A percentile compares a stretch with the other conserved stretches of the same genome.
Conservation (phyloP, 2,113 vertebrate species). For the Podocnemis expansa region DNA sequence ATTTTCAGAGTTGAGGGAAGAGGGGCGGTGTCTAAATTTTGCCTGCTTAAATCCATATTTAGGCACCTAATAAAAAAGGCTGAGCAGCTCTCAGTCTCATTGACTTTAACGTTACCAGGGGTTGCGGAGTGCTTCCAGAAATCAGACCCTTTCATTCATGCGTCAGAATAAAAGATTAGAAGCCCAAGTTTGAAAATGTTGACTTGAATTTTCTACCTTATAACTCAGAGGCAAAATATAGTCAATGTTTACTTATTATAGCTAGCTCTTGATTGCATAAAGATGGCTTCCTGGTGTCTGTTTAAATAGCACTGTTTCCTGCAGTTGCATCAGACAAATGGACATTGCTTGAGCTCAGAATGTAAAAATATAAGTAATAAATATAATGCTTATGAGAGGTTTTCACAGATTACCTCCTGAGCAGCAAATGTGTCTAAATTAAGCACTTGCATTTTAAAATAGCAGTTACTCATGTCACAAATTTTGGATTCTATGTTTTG, state of each 20-base stretch:
- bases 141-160: neutral
- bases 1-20: neutral
- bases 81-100: neutral
- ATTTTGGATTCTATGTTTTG: neutral
- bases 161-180: neutral
- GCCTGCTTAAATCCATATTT: neutral
- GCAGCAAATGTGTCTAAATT: neutral
- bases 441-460: neutral
- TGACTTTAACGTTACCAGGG: neutral
- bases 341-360: neutral
- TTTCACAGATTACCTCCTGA: neutral
- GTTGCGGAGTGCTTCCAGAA: neutral
- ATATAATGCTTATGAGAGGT: neutral
- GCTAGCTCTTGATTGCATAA: neutral
- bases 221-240: neutral
- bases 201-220: neutral
- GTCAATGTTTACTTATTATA: neutral
- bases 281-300: neutral
- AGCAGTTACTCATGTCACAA: neutral
- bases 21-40: neutral
- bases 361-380: rapidly evolving
- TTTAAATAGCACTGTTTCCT: neutral
- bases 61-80: neutral
- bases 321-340: neutral
- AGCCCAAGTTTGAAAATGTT: neutral